Percentiles rank a stretch among this genome's conserved stretches.
phyloP scores from a whole-genome alignment of 2,113 vertebrate species.

The Cyanoderma ruficeps region DNA sequence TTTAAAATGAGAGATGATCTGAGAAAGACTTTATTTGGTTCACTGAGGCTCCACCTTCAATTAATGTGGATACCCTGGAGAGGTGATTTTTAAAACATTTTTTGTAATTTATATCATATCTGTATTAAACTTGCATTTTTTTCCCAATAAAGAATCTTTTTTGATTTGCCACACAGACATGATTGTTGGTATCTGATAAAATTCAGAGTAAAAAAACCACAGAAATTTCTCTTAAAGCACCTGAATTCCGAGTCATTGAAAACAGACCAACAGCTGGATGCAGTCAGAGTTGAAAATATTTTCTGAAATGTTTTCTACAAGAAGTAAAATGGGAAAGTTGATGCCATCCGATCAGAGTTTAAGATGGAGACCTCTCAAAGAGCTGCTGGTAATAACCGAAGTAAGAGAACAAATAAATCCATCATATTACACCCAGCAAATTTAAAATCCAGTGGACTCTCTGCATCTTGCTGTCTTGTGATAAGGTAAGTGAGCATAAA shows the following conservation, averaged over 20 bases:
- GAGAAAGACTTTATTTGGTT: slow-evolving; percentile 11
- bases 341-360: not conserved
- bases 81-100: not conserved
- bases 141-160: slow-evolving; percentile 51
- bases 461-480: not conserved
- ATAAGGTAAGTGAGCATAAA: not conserved
- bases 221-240: not conserved
- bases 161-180: not conserved
- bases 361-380: not conserved
- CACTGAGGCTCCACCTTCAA: not conserved
- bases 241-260: not conserved
- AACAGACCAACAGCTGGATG: not conserved
- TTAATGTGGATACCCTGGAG: not conserved
- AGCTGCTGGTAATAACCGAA: not conserved
- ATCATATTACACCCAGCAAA: not conserved
- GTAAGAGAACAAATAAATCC: not conserved
- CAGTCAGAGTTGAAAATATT: not conserved
- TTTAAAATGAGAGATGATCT: slow-evolving; percentile 72
- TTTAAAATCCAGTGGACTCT: not conserved
- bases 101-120: slow-evolving; percentile 29
- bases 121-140: slow-evolving; percentile 32
- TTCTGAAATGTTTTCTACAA: not conserved
- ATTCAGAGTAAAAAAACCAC: not conserved
- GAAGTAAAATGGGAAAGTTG: not conserved
- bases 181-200: not conserved